These are phyloP conservation scores for Harpegnathos saltator DNA, from an alignment of 1,140 invertebrate species.

Conservation along the genomic window DNA sequence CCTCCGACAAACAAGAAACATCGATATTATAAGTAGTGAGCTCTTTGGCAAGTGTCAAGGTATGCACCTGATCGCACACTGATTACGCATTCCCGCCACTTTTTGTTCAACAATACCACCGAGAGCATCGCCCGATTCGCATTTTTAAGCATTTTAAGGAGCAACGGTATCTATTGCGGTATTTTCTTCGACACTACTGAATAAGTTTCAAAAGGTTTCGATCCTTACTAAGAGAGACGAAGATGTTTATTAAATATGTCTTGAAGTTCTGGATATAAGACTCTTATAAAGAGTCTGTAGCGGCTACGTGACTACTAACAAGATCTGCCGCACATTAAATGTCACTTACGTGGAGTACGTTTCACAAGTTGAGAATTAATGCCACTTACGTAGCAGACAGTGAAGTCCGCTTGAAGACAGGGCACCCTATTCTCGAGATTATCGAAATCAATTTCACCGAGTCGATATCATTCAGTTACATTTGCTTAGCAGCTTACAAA, in stretches of 20 bases:
- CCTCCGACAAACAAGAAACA: too few species aligned
- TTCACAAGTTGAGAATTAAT: constrained; percentile 25
- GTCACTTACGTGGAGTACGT: not conserved
- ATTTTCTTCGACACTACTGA: constrained; percentile 1
- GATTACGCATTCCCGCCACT: not conserved
- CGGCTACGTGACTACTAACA: constrained; percentile 22
- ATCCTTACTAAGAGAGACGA: constrained; percentile 32
- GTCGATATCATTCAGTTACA: constrained; percentile 7
- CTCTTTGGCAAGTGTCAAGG: too few species aligned
- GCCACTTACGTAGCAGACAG: constrained; percentile 27
- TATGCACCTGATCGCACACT: not conserved
- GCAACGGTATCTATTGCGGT: constrained; percentile 5
- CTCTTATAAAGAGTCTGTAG: constrained; percentile 3
- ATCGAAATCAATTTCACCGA: constrained; percentile 5
- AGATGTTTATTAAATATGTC: constrained; percentile 14
- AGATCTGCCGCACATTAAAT: constrained; percentile 6
- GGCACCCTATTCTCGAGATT: not conserved
- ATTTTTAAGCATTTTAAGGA: constrained; percentile 4
- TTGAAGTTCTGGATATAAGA: constrained; percentile 31
- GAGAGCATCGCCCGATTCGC: constrained; percentile 19
- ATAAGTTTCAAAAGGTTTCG: constrained; percentile 33
- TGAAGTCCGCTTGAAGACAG: constrained; percentile 9
- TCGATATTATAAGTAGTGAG: too few species aligned
- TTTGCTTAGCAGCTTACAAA: not conserved
- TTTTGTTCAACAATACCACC: constrained; percentile 20